Evolutionary conservation across 2,113 vertebrate genomes (phyloP), one percentile per base, ranked within the genome.

Genomic region (Microcebus lehilahytsara): DNA sequence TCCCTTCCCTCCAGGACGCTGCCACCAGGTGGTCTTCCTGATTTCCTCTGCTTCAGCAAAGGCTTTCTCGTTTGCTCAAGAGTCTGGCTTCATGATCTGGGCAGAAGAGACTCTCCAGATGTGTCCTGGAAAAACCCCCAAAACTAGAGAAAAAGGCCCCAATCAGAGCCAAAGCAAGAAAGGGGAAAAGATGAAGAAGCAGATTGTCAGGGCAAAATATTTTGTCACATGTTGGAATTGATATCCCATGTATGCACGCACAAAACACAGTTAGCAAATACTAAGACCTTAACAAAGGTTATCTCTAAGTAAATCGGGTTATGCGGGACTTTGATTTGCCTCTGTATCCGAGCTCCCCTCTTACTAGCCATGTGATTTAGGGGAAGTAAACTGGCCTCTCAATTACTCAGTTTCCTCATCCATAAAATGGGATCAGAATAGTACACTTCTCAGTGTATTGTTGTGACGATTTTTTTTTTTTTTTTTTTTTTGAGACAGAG

Each of bases 371-470:
- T 51, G 46, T 87, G 53, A 60, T 51, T 87, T 42, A 84, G 34
- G 14, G 56, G 11, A 69, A 37, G 19, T 88, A 62, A 40, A 11
- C 79, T 49, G 19, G 46, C 27, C 32, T 85, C 42, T 87, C 87
- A 53, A 10, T 32, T 56, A 32, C 30, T 96, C 72, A 17, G 9
- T 93, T n/a, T 94, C 49, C 67, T 94, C 67, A 30, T 58, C 85
- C 89, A 51, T 71, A 42, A 81, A 91, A 89, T 91, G 34, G 37
- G 14, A 37, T 19, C 77, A 77, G 20, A 46, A 30, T 2, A 53
- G 17, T 27, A 37, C 3, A 23, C 19, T 19, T 69, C 40, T 80
- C 37, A 20, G 34, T 14, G 34, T 42, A 14, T 56, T 16, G 4
- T 30, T n/a, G 42, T 49, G 37, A 91, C 51, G 51, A 89, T 37